Conservation (phyloP, 2,113 vertebrate species). For the Pelusios castaneus region DNA sequence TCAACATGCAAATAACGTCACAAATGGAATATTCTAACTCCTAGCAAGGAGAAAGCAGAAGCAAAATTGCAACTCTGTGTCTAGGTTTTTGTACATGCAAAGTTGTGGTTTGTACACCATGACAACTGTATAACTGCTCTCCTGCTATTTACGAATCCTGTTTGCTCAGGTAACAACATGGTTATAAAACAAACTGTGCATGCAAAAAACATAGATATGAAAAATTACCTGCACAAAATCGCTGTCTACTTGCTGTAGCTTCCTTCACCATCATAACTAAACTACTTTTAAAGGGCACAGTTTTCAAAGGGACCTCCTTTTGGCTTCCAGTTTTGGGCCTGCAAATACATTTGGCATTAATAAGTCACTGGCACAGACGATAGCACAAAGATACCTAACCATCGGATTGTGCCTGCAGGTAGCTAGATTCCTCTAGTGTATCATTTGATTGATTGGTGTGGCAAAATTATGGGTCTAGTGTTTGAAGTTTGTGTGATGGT, state of each 20-base stretch:
- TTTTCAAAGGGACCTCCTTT: neutral
- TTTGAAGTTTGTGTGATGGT: neutral
- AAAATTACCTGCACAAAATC: rapidly evolving
- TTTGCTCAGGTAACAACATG: neutral
- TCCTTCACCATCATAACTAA: rapidly evolving
- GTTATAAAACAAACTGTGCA: neutral
- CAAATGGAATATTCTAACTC: constrained; percentile 71
- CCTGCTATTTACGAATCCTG: rapidly evolving
- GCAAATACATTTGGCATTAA: neutral
- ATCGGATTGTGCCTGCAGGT: rapidly evolving
- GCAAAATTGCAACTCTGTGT: constrained; percentile 53
- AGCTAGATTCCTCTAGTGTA: neutral
- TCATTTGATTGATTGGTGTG: neutral
- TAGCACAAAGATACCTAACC: neutral
- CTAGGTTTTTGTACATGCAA: constrained; percentile 18
- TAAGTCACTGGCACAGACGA: rapidly evolving
- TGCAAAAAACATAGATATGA: neutral
- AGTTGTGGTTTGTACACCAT: constrained; percentile 22
- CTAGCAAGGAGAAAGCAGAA: constrained; percentile 51
- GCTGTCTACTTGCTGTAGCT: neutral
- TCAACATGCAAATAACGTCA: constrained; percentile 67
- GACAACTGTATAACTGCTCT: rapidly evolving
- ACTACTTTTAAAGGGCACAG: neutral
- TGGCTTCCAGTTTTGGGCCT: neutral
- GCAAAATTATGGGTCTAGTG: neutral